Percentiles rank a stretch among this genome's conserved stretches.
phyloP scores from a whole-genome alignment of 2,113 vertebrate species.

The Rhadina sibilatrix region DNA sequence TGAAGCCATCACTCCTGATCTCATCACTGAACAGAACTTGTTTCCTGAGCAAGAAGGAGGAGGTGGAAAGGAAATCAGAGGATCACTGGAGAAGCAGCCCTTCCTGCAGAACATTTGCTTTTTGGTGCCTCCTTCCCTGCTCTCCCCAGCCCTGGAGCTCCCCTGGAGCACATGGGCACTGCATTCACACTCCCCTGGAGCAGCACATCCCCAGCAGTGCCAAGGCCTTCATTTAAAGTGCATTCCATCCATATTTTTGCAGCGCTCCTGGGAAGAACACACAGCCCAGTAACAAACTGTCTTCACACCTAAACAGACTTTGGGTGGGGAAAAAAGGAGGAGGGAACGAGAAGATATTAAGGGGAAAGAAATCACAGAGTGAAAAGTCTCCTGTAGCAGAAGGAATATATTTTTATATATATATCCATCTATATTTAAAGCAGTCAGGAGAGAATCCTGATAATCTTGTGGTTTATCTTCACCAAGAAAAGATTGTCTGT shows the following conservation, averaged over 20 bases:
- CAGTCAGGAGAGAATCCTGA: not conserved
- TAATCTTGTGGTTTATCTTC: not conserved
- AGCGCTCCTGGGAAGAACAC: not conserved
- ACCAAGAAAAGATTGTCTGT: not conserved
- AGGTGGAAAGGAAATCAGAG: not conserved
- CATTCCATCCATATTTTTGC: not conserved
- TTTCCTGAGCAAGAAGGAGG: not conserved
- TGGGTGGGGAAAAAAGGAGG: not conserved
- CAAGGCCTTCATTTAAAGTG: not conserved
- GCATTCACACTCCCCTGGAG: fast-evolving
- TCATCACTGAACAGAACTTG: not conserved
- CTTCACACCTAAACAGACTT: not conserved
- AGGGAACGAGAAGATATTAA: not conserved
- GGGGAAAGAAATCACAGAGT: not conserved
- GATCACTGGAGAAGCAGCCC: not conserved
- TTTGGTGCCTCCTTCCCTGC: not conserved
- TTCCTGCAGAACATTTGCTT: not conserved
- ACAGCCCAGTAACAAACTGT: not conserved
- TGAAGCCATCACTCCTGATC: not conserved
- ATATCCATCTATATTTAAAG: not conserved
- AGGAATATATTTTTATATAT: not conserved
- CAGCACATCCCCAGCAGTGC: not conserved
- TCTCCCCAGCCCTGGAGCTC: not conserved
- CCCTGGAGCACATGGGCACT: not conserved
- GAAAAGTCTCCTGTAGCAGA: not conserved